phyloP scores from a whole-genome alignment of 1,140 invertebrate species.

The Lycorma delicatula region DNA sequence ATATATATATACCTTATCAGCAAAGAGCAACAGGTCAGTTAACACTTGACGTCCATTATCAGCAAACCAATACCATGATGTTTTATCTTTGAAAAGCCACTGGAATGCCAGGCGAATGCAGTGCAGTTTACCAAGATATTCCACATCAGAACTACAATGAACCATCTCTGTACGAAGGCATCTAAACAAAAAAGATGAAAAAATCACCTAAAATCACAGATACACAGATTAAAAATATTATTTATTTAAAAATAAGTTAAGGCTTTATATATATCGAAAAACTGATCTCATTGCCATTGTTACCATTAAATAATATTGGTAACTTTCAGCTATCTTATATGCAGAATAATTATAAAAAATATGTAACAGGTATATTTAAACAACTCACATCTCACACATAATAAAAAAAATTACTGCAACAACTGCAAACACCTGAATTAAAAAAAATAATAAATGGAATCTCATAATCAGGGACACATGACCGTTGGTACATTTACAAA shows the following conservation, averaged over 20 bases:
- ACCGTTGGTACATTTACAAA: too few species aligned
- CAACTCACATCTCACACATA: too few species aligned
- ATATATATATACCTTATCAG: conserved; percentile 61
- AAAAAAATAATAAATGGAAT: too few species aligned
- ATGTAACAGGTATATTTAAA: too few species aligned
- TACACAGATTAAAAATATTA: too few species aligned
- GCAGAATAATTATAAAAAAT: too few species aligned
- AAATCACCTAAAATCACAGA: not conserved
- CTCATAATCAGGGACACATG: too few species aligned
- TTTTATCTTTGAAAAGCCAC: conserved; percentile 62
- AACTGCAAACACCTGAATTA: too few species aligned
- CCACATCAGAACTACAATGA: conserved; percentile 78
- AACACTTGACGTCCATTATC: conserved; percentile 81
- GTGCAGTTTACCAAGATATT: conserved; percentile 91
- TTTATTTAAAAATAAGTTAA: too few species aligned
- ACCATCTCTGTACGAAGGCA: conserved; percentile 77
- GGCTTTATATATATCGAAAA: not conserved
- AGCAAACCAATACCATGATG: conserved; percentile 71
- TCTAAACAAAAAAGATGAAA: conserved; percentile 36
- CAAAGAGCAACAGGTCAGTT: conserved; percentile 76
- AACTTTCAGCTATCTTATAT: not conserved
- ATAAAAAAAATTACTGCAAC: too few species aligned
- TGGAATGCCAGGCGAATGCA: conserved; percentile 82
- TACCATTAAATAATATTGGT: not conserved
- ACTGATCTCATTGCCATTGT: not conserved